phyloP scores from a whole-genome alignment of 2,888 invertebrate genomes.

The Latrodectus elegans region DNA sequence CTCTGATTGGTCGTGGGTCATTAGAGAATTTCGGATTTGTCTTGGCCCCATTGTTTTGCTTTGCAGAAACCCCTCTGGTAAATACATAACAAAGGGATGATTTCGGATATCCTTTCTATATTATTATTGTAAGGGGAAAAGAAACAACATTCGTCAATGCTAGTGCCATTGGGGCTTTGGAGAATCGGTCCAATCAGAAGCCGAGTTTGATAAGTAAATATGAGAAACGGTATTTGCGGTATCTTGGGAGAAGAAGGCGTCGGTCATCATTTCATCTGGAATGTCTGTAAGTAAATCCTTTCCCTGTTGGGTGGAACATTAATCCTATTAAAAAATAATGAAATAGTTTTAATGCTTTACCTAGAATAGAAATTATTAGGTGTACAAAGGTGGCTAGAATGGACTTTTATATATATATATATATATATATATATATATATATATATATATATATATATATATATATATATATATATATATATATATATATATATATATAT shows the following conservation, averaged over 20 bases:
- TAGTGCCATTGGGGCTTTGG: not conserved
- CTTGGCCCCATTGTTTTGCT: not conserved
- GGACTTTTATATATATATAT: no score
- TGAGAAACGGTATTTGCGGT: not conserved
- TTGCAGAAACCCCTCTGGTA: not conserved
- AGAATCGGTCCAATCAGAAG: not conserved
- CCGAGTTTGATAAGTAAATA: constrained; percentile 1
- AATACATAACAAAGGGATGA: constrained; percentile 14
- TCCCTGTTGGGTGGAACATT: no score
- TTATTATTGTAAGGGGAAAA: not conserved
- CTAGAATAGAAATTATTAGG: no score
- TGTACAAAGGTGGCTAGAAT: no score
- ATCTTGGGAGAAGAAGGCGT: not conserved
- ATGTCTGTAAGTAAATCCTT: no score
- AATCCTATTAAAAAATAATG: no score
- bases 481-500: no score
- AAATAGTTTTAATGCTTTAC: no score
- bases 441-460: no score
- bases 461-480: no score
- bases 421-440: no score
- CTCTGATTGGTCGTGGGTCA: constrained; percentile 17
- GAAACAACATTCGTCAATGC: not conserved
- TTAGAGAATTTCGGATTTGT: constrained; percentile 12
- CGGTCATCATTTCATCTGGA: no score
- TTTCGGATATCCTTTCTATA: not conserved